A percentile compares a stretch with the other conserved stretches of the same genome.
These are phyloP conservation scores for Drosophila pruinosa DNA, from an alignment of 1,140 invertebrate genomes.

Conservation along the genomic window DNA sequence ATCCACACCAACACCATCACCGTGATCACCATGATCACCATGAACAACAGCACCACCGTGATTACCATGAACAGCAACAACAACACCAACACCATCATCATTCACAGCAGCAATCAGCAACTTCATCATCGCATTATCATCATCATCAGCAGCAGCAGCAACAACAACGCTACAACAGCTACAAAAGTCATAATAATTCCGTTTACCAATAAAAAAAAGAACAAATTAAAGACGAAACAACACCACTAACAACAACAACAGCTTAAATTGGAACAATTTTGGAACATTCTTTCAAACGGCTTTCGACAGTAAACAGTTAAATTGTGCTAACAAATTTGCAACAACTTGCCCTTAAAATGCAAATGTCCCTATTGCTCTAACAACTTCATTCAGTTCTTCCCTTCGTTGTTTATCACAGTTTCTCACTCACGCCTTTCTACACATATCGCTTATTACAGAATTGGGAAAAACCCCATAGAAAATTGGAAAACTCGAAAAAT, in stretches of 20 bases:
- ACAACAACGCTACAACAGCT: conserved; percentile 70
- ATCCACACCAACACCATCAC: conserved; percentile 28
- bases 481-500: conserved; percentile 43
- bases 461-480: conserved; percentile 25
- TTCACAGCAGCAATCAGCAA: conserved; percentile 28
- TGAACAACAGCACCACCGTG: conserved; percentile 25
- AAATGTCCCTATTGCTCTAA: conserved; percentile 4
- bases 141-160: conserved; percentile 58
- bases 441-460: conserved; percentile 47
- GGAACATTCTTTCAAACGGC: conserved; percentile 64
- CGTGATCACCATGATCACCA: conserved; percentile 42
- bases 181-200: conserved; percentile 82
- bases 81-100: conserved; percentile 31
- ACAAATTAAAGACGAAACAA: conserved; percentile 27
- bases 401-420: neutral
- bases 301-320: conserved; percentile 77
- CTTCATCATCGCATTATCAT: conserved; percentile 44
- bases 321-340: conserved; percentile 69
- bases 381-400: neutral
- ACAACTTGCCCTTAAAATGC: conserved; percentile 28
- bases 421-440: conserved; percentile 61
- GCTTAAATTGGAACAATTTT: conserved; percentile 54
- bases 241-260: conserved; percentile 45
- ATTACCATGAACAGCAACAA: conserved; percentile 37
- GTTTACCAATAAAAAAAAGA: conserved; percentile 77